Percentiles rank a stretch among this genome's conserved stretches.
Conservation (phyloP, 1,140 invertebrate species). For the Ceratoteleas bidentatus region DNA sequence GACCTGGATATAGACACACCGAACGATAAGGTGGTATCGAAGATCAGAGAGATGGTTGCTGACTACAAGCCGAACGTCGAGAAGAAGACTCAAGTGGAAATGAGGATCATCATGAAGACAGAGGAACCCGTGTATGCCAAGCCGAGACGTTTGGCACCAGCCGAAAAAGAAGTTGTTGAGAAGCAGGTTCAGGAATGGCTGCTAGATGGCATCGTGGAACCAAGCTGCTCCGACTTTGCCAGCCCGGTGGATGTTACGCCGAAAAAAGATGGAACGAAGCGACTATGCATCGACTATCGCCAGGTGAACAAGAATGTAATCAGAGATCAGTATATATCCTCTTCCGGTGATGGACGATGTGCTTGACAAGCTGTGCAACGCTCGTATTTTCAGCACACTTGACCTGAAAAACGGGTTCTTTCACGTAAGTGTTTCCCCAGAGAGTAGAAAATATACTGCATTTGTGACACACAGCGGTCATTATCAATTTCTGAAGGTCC, state of each 20-base stretch:
- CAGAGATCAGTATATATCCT: neutral
- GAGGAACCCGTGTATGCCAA: neutral
- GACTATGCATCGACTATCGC: constrained; percentile 1
- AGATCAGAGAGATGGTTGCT: neutral
- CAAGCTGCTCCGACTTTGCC: constrained; percentile 4
- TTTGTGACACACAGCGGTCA: too few relatives aligned
- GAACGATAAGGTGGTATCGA: neutral
- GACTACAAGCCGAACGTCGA: constrained; percentile 7
- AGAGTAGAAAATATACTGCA: too few relatives aligned
- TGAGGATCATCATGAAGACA: constrained; percentile 15
- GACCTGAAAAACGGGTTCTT: constrained; percentile 19
- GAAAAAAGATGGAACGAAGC: neutral
- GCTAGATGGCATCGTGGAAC: constrained; percentile 2
- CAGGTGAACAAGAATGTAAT: neutral
- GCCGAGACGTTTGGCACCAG: constrained; percentile 31
- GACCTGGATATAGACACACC: neutral
- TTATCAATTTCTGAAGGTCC: too few relatives aligned
- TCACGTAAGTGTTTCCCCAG: constrained; percentile 5
- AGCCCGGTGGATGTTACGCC: neutral
- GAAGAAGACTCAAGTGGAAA: constrained; percentile 6
- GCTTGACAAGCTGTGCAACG: constrained; percentile 1
- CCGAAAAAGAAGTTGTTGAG: constrained; percentile 14
- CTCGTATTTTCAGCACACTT: constrained; percentile 5
- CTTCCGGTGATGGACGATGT: neutral
- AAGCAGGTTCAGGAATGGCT: constrained; percentile 23